A percentile compares a stretch with the other conserved stretches of the same genome.
phyloP scores from a whole-genome alignment of 2,888 invertebrate species.

The Allacma fusca region DNA sequence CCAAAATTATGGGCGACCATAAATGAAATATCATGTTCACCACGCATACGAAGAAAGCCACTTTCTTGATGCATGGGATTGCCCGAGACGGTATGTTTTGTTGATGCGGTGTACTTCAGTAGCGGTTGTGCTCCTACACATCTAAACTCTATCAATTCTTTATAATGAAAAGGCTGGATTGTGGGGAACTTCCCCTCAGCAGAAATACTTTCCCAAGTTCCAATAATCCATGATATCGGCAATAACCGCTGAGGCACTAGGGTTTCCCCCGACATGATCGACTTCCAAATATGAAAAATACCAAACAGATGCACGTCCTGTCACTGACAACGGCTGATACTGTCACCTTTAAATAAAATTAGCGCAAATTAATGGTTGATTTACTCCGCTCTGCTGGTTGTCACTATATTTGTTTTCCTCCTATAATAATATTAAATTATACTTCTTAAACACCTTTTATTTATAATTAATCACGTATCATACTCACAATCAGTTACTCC shows the following conservation, averaged over 20 bases:
- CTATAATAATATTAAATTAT: too few species aligned
- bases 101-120: slow-evolving; percentile 69
- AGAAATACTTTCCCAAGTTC: slow-evolving; percentile 69
- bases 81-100: slow-evolving; percentile 68
- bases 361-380: too few species aligned
- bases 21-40: slow-evolving; percentile 68
- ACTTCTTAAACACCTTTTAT: too few species aligned
- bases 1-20: slow-evolving; percentile 73
- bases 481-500: too few species aligned
- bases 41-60: slow-evolving; percentile 71
- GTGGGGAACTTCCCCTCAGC: slow-evolving; percentile 70
- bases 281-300: too few species aligned
- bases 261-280: slow-evolving; percentile 52
- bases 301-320: too few species aligned
- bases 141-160: slow-evolving; percentile 64
- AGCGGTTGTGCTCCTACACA: slow-evolving; percentile 65
- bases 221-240: slow-evolving; percentile 71
- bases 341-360: too few species aligned
- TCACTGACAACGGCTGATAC: too few species aligned
- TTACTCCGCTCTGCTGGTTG: too few species aligned
- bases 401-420: too few species aligned
- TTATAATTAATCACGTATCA: too few species aligned
- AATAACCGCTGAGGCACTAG: slow-evolving; percentile 65
- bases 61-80: slow-evolving; percentile 72
- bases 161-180: slow-evolving; percentile 69